phyloP scores from a whole-genome alignment of 1,140 invertebrate genomes.

The Schmidtea mediterranea region DNA sequence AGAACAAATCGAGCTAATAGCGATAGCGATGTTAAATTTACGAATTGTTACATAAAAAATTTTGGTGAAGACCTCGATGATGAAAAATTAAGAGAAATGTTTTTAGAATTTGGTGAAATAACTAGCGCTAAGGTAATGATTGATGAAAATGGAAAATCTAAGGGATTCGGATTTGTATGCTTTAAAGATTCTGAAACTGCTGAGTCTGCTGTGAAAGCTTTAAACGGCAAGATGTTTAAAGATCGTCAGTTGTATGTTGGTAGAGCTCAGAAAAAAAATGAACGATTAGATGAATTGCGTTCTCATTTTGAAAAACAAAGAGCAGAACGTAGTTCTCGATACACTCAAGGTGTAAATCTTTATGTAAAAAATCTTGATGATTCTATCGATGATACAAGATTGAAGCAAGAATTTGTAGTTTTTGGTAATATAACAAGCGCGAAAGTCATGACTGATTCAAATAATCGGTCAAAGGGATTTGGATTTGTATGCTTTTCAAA shows the following conservation, averaged over 20 bases:
- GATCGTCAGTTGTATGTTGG: conserved; percentile 51
- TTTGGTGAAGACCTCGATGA: conserved; percentile 80
- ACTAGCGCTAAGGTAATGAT: conserved; percentile 82
- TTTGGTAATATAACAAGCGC: conserved; percentile 78
- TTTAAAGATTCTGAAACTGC: conserved; percentile 96
- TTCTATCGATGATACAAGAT: conserved; percentile 64
- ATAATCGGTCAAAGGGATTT: conserved; percentile 82
- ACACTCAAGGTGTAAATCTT: conserved; percentile 47
- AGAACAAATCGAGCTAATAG: too few relatives aligned
- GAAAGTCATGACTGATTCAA: conserved; percentile 73
- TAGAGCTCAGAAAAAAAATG: conserved; percentile 42
- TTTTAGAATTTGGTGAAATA: too few relatives aligned
- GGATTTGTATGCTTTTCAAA: conserved; percentile 96
- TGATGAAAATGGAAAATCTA: too few relatives aligned
- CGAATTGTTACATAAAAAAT: conserved; percentile 96
- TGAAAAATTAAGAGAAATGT: conserved; percentile 58
- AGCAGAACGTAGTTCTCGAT: background rate
- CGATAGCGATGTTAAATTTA: too few relatives aligned
- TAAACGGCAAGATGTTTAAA: too few relatives aligned
- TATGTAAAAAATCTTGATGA: conserved; percentile 97
- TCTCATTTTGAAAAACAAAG: background rate
- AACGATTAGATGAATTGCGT: background rate
- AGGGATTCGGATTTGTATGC: conserved; percentile 97
- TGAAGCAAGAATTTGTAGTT: conserved; percentile 71
- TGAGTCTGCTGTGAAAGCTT: conserved; percentile 94